Evolutionary conservation across 2,113 vertebrate genomes (phyloP), one percentile per base, ranked within the genome.

Genomic region (Electrona antarctica): DNA sequence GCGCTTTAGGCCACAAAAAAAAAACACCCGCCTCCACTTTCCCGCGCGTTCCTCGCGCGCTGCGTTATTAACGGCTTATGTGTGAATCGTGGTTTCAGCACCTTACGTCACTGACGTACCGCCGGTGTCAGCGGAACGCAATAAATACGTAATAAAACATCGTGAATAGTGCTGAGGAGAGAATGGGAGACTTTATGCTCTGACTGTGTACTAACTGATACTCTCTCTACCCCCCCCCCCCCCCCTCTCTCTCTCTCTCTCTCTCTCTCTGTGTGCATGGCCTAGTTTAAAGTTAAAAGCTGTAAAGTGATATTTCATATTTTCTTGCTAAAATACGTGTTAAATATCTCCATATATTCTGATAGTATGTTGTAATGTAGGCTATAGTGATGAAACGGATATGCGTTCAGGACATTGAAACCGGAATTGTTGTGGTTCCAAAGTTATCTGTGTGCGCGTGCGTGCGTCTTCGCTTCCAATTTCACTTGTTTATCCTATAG

Each of bases 81-180:
- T 28, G 68, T 67, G 77, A 85, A 87, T 82, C 52, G 57, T 60
- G 54, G 60, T 74, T 70, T 86, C 79, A 84, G 65, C 82, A 83
- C 72, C 77, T 83, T 41, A 49, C 74, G 77, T 73, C 74, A 15
- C 62, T 70, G 66, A 63, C 62, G 71, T 48, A 82, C 55, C 68
- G 72, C 70, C 45, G 73, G 47, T 77, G 82, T 76, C 71, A 76
- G 81, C 56, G 29, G 33, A 71, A 75, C 33, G 66, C 67, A 79
- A 87, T 86, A 88, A 86, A 88, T 86, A 86, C 79, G 72, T 69
- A 85, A 79, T 85, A 79, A 67, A 73, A 73, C 56, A 46, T 74
- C 77, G 60, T 69, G 64, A n/a, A 63, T 21, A 64, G 69, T 64
- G 62, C 72, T 67, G 71, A 75, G 45, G 67, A 71, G 49, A 60